phyloP scores from a whole-genome alignment of 1,140 invertebrate species.

The Zaprionus inermis region DNA sequence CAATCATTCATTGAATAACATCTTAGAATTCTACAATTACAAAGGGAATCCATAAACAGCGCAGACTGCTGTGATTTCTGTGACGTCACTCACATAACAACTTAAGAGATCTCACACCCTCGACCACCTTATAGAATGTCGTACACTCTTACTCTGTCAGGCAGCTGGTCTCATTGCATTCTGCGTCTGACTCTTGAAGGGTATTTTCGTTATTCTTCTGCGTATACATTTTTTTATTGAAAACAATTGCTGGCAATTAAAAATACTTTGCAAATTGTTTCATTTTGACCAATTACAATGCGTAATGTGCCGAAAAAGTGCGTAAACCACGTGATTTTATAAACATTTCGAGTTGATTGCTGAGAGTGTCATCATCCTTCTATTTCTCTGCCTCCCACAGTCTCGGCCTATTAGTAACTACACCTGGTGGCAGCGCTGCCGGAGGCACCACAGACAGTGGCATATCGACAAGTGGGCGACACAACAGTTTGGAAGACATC shows the following conservation, averaged over 20 bases:
- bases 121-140: constrained; percentile 8
- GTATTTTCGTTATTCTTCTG: constrained; percentile 56
- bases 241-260: constrained; percentile 40
- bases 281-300: constrained; percentile 59
- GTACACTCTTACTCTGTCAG: constrained; percentile 7
- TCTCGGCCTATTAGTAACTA: constrained; percentile 73
- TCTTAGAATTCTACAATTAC: too few species aligned
- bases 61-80: neutral
- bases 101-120: neutral
- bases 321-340: constrained; percentile 13
- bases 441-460: constrained; percentile 51
- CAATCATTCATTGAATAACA: neutral
- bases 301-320: constrained; percentile 80
- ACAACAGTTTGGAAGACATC: constrained; percentile 89
- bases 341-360: neutral
- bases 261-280: constrained; percentile 6
- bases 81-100: constrained; percentile 21
- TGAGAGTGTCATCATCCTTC: neutral
- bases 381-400: constrained; percentile 22
- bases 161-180: constrained; percentile 49
- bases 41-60: neutral
- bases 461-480: constrained; percentile 74
- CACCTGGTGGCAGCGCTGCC: constrained; percentile 67
- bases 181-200: constrained; percentile 73
- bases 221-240: constrained; percentile 53